phyloP scores from a whole-genome alignment of 2,888 invertebrate genomes.

The Seira musarum region DNA sequence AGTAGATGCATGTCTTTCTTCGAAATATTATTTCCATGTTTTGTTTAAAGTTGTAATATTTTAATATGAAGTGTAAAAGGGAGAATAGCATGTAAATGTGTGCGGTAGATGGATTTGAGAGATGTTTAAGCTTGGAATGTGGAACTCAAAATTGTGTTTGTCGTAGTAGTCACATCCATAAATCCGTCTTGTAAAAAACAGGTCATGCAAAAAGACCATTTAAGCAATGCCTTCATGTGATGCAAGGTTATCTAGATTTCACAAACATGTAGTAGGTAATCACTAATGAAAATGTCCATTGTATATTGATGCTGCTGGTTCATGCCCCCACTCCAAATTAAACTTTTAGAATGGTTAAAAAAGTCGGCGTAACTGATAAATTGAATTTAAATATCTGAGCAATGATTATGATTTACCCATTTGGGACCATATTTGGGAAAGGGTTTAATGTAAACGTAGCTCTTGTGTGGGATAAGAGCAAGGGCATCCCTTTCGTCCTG shows the following conservation, averaged over 20 bases:
- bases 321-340: background rate
- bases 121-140: too few relatives aligned
- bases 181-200: background rate
- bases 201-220: constrained; percentile 13
- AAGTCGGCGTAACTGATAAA: background rate
- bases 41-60: background rate
- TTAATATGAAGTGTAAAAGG: background rate
- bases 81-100: too few relatives aligned
- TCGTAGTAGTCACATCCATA: background rate
- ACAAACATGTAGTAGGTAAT: background rate
- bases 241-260: background rate
- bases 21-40: background rate
- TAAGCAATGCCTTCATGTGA: background rate
- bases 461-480: constrained; percentile 54
- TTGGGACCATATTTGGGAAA: constrained; percentile 66
- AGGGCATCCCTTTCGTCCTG: constrained; percentile 52
- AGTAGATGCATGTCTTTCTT: too few relatives aligned
- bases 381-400: background rate
- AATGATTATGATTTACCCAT: constrained; percentile 64
- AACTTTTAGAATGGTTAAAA: background rate
- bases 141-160: background rate
- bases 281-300: background rate
- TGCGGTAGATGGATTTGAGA: too few relatives aligned
- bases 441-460: constrained; percentile 63
- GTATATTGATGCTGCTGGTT: too few relatives aligned